Base-by-base conservation (phyloP, 2,113 vertebrate species). In the Gila orcuttii region DNA sequence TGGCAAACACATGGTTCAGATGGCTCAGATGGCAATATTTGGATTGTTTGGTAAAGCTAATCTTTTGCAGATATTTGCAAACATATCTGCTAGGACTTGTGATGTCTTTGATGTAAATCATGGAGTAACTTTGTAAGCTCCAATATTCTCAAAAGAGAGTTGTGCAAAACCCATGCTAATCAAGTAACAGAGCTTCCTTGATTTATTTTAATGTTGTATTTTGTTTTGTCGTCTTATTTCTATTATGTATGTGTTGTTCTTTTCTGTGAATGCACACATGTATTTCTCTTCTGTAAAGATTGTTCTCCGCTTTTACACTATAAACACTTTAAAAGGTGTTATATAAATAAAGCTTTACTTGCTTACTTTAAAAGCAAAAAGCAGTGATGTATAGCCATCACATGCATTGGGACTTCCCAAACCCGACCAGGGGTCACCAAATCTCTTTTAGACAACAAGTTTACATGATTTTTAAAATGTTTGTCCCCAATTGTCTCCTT, bases 1-100 rank as follows among this genome's bases (percentile, higher is more conserved):
- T 76, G 45, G 17, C 7, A 9, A 31, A 77, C 47, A n/a, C 8
- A 42, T 39, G 50, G 21, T 50, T 85, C 21, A 25, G 33, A n/a
- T 55, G 74, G 50, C 8, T 66, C 60, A 52, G 74, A 78, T n/a
- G 42, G 42, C 28, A 68, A 21, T 78, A 66, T 79, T 85, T 79
- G 75, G n/a, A 57, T 78, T 64, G 74, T 62, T 45, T 50, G 59
- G 9, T 28, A 36, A 66, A 66, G 76, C 62, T 71, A 42, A 39
- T 68, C 31, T 79, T 59, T 33, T 1, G 11, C n/a, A 23, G 73
- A 84, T 64, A 60, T 76, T 45, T 42, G 55, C 69, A 62, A 84
- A 75, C 76, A 73, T 28, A 36, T 75, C 39, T 45, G 74, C 52
- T 55, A 68, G 28, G 31, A 45, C 23, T 42, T 36, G 60, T 23